These are phyloP conservation scores for Halictus quadricinctus DNA, from an alignment of 2,888 invertebrate species.

Conservation along the genomic window DNA sequence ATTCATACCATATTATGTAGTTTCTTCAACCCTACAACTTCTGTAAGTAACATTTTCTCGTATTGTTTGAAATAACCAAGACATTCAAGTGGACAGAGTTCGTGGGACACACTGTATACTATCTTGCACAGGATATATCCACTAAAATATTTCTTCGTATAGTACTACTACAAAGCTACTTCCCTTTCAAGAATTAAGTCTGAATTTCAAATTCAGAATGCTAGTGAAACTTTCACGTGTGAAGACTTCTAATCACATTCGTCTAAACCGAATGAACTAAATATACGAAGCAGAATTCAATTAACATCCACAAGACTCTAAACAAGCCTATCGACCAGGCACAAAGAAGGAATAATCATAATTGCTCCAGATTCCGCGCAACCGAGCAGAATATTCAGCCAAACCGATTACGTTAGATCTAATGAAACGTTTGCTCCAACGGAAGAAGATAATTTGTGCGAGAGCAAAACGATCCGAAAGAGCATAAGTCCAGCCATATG, in stretches of 20 bases:
- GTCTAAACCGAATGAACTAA: background rate
- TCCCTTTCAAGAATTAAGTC: background rate
- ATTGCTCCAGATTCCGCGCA: background rate
- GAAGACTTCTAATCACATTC: background rate
- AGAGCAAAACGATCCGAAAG: background rate
- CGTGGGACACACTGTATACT: too few species aligned
- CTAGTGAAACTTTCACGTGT: background rate
- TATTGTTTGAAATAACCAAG: too few species aligned
- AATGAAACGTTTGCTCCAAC: constrained; percentile 5
- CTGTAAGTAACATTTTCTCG: too few species aligned
- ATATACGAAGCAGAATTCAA: background rate
- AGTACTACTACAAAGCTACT: too few species aligned
- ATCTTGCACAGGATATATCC: background rate
- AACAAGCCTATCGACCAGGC: background rate
- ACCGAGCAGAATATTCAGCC: constrained; percentile 16
- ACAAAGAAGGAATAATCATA: background rate
- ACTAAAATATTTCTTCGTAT: background rate
- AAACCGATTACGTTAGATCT: background rate
- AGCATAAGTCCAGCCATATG: background rate
- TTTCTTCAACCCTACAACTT: too few species aligned
- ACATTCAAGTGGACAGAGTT: too few species aligned
- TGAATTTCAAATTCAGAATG: background rate
- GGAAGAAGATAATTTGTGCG: constrained; percentile 29
- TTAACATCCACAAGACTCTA: background rate
- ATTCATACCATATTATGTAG: too few species aligned